A percentile compares a stretch with the other conserved stretches of the same genome.
Evolutionary conservation across 2,888 invertebrate genomes (phyloP).

Genomic region (Pristionchus entomophagus): DNA sequence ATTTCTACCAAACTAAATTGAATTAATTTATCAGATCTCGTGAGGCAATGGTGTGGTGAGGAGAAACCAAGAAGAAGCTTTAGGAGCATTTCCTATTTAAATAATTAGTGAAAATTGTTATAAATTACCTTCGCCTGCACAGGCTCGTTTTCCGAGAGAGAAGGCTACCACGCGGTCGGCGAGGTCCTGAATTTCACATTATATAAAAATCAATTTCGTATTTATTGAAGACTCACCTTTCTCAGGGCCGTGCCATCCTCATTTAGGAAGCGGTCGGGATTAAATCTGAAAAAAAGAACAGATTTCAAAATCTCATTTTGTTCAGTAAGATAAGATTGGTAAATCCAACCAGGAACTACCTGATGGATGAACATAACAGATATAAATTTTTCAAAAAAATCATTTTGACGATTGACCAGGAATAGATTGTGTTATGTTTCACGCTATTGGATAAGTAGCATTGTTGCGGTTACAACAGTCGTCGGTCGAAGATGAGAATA

Average conservation of each 20-base stretch:
- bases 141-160: slow-evolving; percentile 10
- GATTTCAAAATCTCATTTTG: too few relatives aligned
- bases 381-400: too few relatives aligned
- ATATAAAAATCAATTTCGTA: not conserved
- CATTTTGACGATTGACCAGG: too few relatives aligned
- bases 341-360: too few relatives aligned
- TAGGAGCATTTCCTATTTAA: not conserved
- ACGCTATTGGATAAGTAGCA: too few relatives aligned
- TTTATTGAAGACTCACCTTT: not conserved
- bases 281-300: slow-evolving; percentile 6
- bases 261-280: not conserved
- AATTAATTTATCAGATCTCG: too few relatives aligned
- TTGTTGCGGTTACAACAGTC: too few relatives aligned
- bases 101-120: not conserved
- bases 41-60: too few relatives aligned
- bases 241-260: not conserved
- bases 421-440: too few relatives aligned
- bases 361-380: not conserved
- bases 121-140: slow-evolving; percentile 27
- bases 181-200: not conserved
- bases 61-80: too few relatives aligned
- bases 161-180: slow-evolving; percentile 27
- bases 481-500: too few relatives aligned
- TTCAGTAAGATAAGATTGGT: too few relatives aligned
- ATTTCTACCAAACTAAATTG: not conserved